Evolutionary conservation across 2,113 vertebrate species (phyloP), one percentile per base, ranked within the genome.

Genomic region (Dolichotis patagonum): DNA sequence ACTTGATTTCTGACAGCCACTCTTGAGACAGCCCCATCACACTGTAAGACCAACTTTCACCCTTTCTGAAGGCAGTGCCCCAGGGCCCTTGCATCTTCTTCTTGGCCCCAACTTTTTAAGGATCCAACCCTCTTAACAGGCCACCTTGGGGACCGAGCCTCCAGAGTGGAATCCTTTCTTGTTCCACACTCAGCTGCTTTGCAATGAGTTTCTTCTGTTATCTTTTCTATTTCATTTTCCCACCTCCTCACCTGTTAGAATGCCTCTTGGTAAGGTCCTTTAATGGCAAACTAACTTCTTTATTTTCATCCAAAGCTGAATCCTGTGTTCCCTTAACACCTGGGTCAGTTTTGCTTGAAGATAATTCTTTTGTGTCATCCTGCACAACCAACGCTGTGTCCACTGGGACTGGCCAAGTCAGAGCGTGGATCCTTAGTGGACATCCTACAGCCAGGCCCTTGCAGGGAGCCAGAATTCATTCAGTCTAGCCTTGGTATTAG

Each of bases 291-390:
- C 99, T 99, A 71, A 98, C 98, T 97, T 98, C 98, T 81, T 99
- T 98, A 41, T 98, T 97, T 49, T 99, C 98, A 1, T 98, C 99
- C 99, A 99, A 5, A 99, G 99, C 73, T 99, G 99, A 98, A 99
- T 99, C 96, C 98, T 99, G 85, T 99, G 99, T 96, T 99, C 98
- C 98, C 99, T 99, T 96, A 99, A 98, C 97, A 98, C 98, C 24
- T 98, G 98, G 95, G 99, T 99, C 96, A 99, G 93, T 98, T 99
- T 99, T 28, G 99, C 98, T 98, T 99, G 98, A 73, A 98, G 98
- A 91, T 99, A 99, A 26, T 99, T 99, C 97, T 99, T 99, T 91
- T 99, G 99, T 0, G 99, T 98, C 99, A 99, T 99, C 92, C 98
- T 73, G 71, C 2, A 24, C 22, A 22, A 75, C 71, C 41, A 75